Base-by-base conservation (phyloP, 2,888 invertebrate genomes). In the Alitta virens region DNA sequence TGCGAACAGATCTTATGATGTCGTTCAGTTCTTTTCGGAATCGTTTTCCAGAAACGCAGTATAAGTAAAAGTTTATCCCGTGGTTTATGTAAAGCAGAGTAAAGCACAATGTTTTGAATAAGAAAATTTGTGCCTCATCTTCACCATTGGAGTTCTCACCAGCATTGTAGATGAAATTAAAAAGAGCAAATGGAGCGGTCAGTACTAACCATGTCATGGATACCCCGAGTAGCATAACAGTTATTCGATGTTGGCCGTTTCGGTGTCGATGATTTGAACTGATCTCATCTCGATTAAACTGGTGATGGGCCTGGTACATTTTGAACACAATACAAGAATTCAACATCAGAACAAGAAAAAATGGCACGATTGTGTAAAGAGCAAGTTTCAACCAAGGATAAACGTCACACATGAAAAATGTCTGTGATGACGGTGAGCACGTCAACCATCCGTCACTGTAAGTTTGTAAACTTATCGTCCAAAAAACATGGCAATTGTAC, bases 311-410 rank as follows among this genome's bases (percentile, higher is more conserved):
- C 7, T 21, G 46, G 46, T 18, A 46, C 18, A 46, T n/a, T 46
- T 46, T 46, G n/a, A 18, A 46, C 3, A 46, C 73, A 23, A 75
- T 77, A 14, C 75, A 68, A 24, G 66, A 59, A 66, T 77, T 78
- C 51, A 78, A 73, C 1, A 72, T 23, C 5, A 77, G 62, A 3
- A 78, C 71, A 25, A 74, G 62, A 0, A 66, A 18, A n/a, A 74
- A 75, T 0, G 78, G 78, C 54, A 77, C 62, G 43, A 77, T 68
- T 12, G 75, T 75, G 66, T 77, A 77, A 3, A 74, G 51, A 1
- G 71, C 65, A 40, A 76, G 63, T 61, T 76, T 71, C 7, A 77
- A 63, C 71, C 73, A 73, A 0, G 76, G 74, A 38, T 75, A 73
- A 1, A 75, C 65, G 24, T 71, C 62, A 27, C 70, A 67, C 14